phyloP scores from a whole-genome alignment of 30 jellyfish, hydroid and myxozoan genomes.

The Cassiopea andromeda region DNA sequence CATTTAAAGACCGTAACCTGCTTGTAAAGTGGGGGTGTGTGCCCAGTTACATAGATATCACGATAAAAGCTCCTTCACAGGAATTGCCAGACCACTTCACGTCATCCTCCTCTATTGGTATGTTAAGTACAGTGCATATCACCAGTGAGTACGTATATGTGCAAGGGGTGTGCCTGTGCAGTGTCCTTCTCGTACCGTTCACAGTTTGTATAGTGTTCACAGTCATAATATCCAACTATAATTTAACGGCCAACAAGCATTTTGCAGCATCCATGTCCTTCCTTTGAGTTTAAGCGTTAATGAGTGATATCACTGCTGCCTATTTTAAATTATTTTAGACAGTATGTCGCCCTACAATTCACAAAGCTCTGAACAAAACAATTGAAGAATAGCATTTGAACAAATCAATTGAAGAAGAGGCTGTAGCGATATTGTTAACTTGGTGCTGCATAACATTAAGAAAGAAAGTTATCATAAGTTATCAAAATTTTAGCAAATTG shows the following conservation, averaged over 20 bases:
- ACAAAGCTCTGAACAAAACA: no score
- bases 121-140: not conserved
- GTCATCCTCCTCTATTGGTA: not conserved
- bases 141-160: not conserved
- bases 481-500: no score
- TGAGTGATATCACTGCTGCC: not conserved
- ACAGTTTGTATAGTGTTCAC: not conserved
- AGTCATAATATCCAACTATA: not conserved
- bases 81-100: not conserved
- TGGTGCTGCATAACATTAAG: no score
- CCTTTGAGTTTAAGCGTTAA: not conserved
- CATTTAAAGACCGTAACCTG: not conserved
- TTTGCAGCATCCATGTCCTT: not conserved
- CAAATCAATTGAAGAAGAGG: no score
- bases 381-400: no score
- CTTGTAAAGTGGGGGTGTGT: conserved; percentile 17
- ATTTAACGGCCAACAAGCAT: not conserved
- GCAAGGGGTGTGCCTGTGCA: conserved; percentile 8
- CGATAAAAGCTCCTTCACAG: not conserved
- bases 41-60: not conserved
- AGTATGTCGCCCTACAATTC: not conserved
- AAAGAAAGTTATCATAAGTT: no score
- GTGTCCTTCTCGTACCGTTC: conserved; percentile 2
- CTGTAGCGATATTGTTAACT: no score
- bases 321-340: not conserved